A percentile compares a stretch with the other conserved stretches of the same genome.
These are phyloP conservation scores for Leptopilina boulardi DNA, from an alignment of 1,140 invertebrate species.

Conservation along the genomic window DNA sequence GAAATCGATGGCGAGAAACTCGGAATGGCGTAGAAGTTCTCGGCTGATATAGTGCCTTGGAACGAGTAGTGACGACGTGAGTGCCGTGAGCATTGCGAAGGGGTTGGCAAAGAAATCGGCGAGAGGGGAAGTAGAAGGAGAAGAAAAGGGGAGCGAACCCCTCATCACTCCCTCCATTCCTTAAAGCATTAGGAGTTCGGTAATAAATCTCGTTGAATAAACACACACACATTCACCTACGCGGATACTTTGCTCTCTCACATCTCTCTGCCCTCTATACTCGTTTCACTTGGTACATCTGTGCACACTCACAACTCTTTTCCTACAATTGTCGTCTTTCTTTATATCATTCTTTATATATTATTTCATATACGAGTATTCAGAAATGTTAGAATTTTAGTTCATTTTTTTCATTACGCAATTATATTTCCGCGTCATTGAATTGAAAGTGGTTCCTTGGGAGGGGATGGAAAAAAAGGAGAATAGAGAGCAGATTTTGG, in stretches of 20 bases:
- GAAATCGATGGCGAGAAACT: constrained; percentile 58
- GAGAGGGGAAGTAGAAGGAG: constrained; percentile 38
- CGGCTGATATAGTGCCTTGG: constrained; percentile 58
- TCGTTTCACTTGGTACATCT: constrained; percentile 58
- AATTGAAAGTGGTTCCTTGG: constrained; percentile 25
- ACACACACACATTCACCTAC: constrained; percentile 60
- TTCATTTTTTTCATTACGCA: no score
- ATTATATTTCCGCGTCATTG: constrained; percentile 16
- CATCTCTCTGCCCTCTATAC: constrained; percentile 60
- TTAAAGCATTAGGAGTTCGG: constrained; percentile 71
- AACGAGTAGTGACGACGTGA: constrained; percentile 55
- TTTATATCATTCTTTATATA: constrained; percentile 16
- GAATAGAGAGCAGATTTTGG: constrained; percentile 2
- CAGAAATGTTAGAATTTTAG: not conserved
- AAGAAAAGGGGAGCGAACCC: constrained; percentile 45
- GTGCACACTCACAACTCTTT: constrained; percentile 41
- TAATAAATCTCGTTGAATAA: constrained; percentile 75
- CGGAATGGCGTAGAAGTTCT: constrained; percentile 56
- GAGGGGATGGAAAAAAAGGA: constrained; percentile 47
- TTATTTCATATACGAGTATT: not conserved
- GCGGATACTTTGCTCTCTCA: constrained; percentile 42
- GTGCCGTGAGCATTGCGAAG: constrained; percentile 40
- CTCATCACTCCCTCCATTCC: constrained; percentile 58
- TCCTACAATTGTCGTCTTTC: constrained; percentile 38
- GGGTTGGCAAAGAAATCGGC: constrained; percentile 39